phyloP scores from a whole-genome alignment of 1,140 invertebrate species.

The Ruditapes philippinarum region DNA sequence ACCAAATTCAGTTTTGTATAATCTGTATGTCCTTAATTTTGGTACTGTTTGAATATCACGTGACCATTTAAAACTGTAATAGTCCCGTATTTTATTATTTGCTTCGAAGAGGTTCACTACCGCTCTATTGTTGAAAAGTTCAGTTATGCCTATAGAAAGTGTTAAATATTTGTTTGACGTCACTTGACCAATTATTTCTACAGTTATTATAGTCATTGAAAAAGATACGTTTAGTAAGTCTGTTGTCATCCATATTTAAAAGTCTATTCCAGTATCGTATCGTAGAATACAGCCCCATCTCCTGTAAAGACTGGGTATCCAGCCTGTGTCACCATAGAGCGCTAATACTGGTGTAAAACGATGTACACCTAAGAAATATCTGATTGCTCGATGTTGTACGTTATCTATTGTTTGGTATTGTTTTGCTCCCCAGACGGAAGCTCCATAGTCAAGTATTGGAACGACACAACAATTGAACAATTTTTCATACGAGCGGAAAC shows the following conservation, averaged over 20 bases:
- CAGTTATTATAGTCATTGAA: neutral
- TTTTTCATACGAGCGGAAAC: slow-evolving; percentile 49
- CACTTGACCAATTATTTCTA: slow-evolving; percentile 35
- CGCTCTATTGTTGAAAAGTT: too few relatives aligned
- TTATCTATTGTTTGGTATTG: neutral
- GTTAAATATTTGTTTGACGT: slow-evolving; percentile 1
- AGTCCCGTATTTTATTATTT: too few relatives aligned
- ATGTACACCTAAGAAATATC: slow-evolving; percentile 5
- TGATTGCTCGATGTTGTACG: neutral
- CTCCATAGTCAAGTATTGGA: slow-evolving; percentile 51
- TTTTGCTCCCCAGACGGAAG: slow-evolving; percentile 37
- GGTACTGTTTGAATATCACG: too few relatives aligned
- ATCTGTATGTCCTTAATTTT: too few relatives aligned
- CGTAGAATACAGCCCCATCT: slow-evolving; percentile 11
- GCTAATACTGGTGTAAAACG: slow-evolving; percentile 20
- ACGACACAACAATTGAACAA: slow-evolving; percentile 36
- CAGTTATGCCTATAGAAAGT: too few relatives aligned
- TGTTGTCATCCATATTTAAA: neutral
- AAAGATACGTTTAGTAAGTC: slow-evolving; percentile 33
- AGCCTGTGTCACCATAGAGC: slow-evolving; percentile 6
- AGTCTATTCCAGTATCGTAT: slow-evolving; percentile 33
- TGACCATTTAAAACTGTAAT: too few relatives aligned
- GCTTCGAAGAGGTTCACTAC: too few relatives aligned
- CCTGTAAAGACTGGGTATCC: slow-evolving; percentile 16
- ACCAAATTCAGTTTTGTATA: too few relatives aligned